Base-by-base conservation (phyloP, 2,797 vertebrate species). In the Parotocinclus haroldoi region DNA sequence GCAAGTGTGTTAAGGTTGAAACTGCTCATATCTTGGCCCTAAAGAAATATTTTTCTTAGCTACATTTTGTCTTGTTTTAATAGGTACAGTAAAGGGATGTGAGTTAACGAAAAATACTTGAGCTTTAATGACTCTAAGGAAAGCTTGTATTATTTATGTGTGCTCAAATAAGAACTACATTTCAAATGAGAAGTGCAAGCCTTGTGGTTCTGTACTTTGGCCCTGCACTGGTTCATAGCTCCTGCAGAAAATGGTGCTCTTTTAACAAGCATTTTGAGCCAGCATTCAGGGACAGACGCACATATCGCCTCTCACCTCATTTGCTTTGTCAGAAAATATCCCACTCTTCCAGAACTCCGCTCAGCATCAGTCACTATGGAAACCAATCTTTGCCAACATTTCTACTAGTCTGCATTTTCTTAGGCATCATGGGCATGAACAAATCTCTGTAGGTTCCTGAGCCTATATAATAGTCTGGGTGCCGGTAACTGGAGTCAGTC, bases 231-330 rank as follows among this genome's bases (percentile, higher is more conserved):
- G 8, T 49, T 61, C 37, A 56, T 54, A 10, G 9, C 52, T 63
- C 37, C 53, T 56, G 13, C 19, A 63, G 18, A 63, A 57, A 63
- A 14, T 9, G 14, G 11, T 9, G 3, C 10, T 50, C 9, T 44
- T 59, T 68, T 73, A 73, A 73, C 54, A 63, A 68, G 71, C 59
- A 27, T 64, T 68, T 63, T 42, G 56, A 53, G 66, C 71, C 60
- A 67, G 18, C 16, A 37, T 38, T 68, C 44, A 46, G 38, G 48
- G 49, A 58, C 54, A 73, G 49, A 18, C 44, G 16, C 63, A 39
- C 19, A 48, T 37, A 55, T 73, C 65, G 48, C 53, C 51, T 59
- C 58, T 69, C 61, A 69, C 66, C 61, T 61, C 60, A 64, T 69
- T 68, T 10, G 19, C 50, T n/a, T 48, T 55, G 27, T 68, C 48